Percentiles rank a stretch among this genome's conserved stretches.
Evolutionary conservation across 2,113 vertebrate species (phyloP).

Genomic region (Ursus arctos): DNA sequence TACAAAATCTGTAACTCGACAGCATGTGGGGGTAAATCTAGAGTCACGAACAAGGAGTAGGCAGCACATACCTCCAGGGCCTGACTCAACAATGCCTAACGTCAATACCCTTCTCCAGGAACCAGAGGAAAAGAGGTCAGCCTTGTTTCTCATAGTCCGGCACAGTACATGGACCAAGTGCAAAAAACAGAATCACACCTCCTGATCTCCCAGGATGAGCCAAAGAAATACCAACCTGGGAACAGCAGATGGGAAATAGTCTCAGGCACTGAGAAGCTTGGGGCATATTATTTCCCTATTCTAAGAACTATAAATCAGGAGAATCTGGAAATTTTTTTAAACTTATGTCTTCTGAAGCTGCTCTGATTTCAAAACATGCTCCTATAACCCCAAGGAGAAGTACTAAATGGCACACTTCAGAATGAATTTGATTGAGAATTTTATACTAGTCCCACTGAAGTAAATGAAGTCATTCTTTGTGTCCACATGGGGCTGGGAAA

Average conservation of each 20-base stretch:
- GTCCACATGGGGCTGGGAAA: conserved; percentile 12
- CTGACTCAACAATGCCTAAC: neutral
- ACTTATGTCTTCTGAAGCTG: conserved; percentile 9
- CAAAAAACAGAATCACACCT: conserved; percentile 5
- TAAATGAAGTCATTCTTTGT: conserved; percentile 57
- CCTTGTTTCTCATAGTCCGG: conserved; percentile 42
- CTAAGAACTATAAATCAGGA: neutral
- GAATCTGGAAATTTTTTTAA: conserved; percentile 14
- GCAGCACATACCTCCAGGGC: neutral
- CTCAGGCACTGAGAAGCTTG: neutral
- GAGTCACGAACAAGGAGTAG: neutral
- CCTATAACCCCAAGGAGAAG: conserved; percentile 21
- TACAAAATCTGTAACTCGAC: neutral
- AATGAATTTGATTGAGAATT: conserved; percentile 65
- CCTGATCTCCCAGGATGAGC: neutral
- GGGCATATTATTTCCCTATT: neutral
- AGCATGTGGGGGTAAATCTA: neutral
- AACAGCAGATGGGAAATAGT: neutral
- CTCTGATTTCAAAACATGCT: conserved; percentile 62
- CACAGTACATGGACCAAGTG: neutral
- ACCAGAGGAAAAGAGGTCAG: neutral
- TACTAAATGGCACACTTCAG: conserved; percentile 19
- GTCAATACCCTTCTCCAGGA: neutral
- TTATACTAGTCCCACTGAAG: conserved; percentile 48
- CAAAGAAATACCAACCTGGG: conserved; percentile 45